Evolutionary conservation across 2,797 vertebrate species (phyloP).

Genomic region (Oceanodroma leucorhoa): DNA sequence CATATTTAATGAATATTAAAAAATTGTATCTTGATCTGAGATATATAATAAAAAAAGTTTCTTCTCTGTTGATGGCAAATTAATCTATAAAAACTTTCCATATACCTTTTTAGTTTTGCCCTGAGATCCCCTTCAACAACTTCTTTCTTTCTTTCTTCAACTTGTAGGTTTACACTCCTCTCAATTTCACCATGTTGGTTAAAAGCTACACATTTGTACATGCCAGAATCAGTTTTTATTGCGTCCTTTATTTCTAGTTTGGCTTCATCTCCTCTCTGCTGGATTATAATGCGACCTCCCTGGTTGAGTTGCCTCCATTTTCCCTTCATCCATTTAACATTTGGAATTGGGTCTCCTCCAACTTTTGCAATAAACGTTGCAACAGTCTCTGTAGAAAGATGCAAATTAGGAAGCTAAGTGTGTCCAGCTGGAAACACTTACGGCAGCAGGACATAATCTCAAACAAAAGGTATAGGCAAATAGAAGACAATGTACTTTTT

Average conservation of each 20-base stretch:
- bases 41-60: background rate
- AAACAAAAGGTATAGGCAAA: background rate
- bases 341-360: constrained; percentile 95
- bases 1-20: background rate
- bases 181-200: constrained; percentile 95
- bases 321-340: constrained; percentile 97
- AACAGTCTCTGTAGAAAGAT: constrained; percentile 75
- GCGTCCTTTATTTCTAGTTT: constrained; percentile 91
- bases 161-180: constrained; percentile 85
- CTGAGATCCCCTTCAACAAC: constrained; percentile 87
- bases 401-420: background rate
- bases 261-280: constrained; percentile 91
- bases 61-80: background rate
- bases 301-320: constrained; percentile 97
- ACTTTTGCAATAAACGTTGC: constrained; percentile 96
- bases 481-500: background rate
- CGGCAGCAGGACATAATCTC: background rate
- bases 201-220: constrained; percentile 92
- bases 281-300: constrained; percentile 88
- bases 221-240: constrained; percentile 93
- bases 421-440: background rate
- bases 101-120: constrained; percentile 96
- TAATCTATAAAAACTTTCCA: background rate
- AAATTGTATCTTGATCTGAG: background rate
- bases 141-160: constrained; percentile 88